Evolutionary conservation across 2,113 vertebrate species (phyloP), one percentile per base, ranked within the genome.

Genomic region (Scopus umbretta): DNA sequence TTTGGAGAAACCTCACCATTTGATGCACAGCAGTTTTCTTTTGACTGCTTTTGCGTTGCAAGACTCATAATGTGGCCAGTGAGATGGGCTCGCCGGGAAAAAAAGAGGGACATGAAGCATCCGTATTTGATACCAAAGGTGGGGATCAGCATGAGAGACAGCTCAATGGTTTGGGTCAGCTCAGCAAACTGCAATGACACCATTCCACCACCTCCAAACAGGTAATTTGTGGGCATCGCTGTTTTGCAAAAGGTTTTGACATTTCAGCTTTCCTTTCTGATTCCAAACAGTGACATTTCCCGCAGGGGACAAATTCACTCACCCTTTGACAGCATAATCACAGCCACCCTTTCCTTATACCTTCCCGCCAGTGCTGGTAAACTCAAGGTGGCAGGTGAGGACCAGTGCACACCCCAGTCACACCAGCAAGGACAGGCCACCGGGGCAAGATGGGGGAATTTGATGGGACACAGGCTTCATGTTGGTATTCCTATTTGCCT

Each of bases 171-270:
- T 89, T 75, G 53, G 70, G 58, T 86, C 92, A 52, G 23, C 66
- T 59, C 82, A 61, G 36, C 34, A 75, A 65, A 36, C 11, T 2
- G 0, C 86, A 96, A 76, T 38, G 40, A 88, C 22, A 56, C 26
- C 65, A 36, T 79, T 25, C 71, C 45, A 52, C 53, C 74, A 32
- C 42, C 71, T 82, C 66, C 88, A 45, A 91, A 62, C n/a, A 38
- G 92, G 67, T 82, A 15, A 76, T 95, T 90, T 73, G 26, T 5
- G 6, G 70, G 15, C 80, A 68, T 45, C 2, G 0, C 17, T 72
- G 66, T 36, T 88, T 75, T 32, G 58, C 13, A 30, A 88, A 90
- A 96, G 92, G 75, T 90, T 95, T 90, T 93, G 92, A 83, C 94
- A 96, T 96, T 95, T 95, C 82, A 67, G 38, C 63, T 92, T 88